Evolutionary conservation across 2,797 vertebrate species (phyloP), one percentile per base, ranked within the genome.

Genomic region (Acanthiza pusilla): DNA sequence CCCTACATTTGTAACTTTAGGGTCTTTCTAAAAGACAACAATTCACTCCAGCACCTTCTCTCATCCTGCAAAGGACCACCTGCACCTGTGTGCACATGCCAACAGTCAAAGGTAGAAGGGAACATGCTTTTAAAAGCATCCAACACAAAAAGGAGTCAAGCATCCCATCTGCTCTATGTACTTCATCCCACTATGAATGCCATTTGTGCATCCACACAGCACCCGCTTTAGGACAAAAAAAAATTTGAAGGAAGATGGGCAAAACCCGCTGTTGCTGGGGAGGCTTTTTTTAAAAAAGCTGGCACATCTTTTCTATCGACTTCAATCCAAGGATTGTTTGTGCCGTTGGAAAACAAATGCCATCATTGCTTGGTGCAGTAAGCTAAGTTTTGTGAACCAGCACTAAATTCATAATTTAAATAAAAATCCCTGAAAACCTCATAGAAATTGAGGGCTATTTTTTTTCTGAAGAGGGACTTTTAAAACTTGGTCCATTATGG

Each of bases 311-410:
- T 85, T 83, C 82, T 27, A 72, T 71, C 40, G 1, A 96, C 78
- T 96, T 91, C 89, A 73, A 43, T 96, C 88, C 94, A 94, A 96
- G 94, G 91, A 75, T 95, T 88, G 72, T 86, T 93, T 73, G 72
- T 61, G 73, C 73, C 94, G 94, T 91, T 94, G 83, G 94, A 94
- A 96, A 94, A 94, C 74, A 91, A 82, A 95, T 92, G 87, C 43
- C 75, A 77, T 83, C 72, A 15, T 30, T 71, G 54, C 75, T 83
- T 54, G 43, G 74, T 65, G 29, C 67, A 90, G 47, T 40, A 76
- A 78, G 42, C 40, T 23, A 40, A 82, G 78, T 73, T 83, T 62
- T 68, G 50, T 60, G 78, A 93, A 84, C 40, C 34, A 77, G 40
- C 26, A n/a, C 26, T 58, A 55, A 47, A n/a, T n/a, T 79, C 0